phyloP scores from a whole-genome alignment of 2,888 invertebrate genomes.

The Oscheius myriophilus region DNA sequence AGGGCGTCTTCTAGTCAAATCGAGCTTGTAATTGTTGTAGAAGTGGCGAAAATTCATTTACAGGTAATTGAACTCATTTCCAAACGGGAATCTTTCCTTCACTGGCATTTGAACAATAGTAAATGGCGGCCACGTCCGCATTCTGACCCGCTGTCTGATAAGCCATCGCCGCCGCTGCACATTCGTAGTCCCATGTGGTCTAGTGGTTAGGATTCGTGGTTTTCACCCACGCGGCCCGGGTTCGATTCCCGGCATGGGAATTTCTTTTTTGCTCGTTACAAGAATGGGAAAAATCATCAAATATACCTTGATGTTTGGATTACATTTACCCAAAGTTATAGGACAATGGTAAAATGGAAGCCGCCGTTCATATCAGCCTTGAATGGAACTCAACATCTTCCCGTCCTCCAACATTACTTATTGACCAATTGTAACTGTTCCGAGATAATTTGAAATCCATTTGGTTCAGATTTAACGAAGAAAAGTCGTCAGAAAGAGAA shows the following conservation, averaged over 20 bases:
- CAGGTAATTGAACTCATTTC: too few species aligned
- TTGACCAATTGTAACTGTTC: constrained; percentile 15
- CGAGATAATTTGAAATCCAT: neutral
- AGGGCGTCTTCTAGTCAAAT: neutral
- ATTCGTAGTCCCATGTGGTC: constrained; percentile 56
- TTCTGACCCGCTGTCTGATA: too few species aligned
- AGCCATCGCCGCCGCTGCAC: too few species aligned
- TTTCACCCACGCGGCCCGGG: constrained; percentile 69
- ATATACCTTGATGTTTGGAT: too few species aligned
- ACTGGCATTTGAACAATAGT: too few species aligned
- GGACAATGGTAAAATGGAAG: constrained; percentile 10
- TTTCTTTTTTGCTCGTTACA: constrained; percentile 33
- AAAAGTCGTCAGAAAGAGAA: constrained; percentile 1
- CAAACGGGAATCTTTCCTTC: too few species aligned
- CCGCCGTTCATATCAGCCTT: neutral
- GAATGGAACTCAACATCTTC: constrained; percentile 20
- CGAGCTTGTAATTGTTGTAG: constrained; percentile 12
- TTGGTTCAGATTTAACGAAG: constrained; percentile 10
- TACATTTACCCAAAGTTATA: neutral
- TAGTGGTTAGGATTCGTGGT: constrained; percentile 69
- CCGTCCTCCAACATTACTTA: neutral
- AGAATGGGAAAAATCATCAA: too few species aligned
- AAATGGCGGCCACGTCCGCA: too few species aligned
- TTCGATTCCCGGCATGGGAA: constrained; percentile 69
- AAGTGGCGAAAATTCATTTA: neutral